Evolutionary conservation across 35 echinoderm and acorn worm genomes (phyloP), one percentile per base, ranked within the genome.

Genomic region (Heliocidaris tuberculata): DNA sequence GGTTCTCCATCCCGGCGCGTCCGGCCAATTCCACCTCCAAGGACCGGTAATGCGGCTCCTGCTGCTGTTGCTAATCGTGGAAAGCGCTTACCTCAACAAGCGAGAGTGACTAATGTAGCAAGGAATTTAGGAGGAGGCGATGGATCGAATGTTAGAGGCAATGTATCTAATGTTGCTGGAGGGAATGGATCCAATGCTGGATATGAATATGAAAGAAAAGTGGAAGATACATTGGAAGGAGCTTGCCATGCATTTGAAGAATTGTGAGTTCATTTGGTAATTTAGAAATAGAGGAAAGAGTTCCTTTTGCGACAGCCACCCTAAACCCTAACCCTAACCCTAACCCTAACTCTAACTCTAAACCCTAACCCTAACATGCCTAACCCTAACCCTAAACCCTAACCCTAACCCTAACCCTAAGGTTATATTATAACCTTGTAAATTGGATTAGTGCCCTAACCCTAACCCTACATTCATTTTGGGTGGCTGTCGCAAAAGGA

Each of bases 101-200:
- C 31, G 15, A 89, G 87, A 89, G 31, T 89, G 5, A 27, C 15
- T 4, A 48, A 89, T 32, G 87, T 48, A n/a, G 47, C 13, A 32
- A 19, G 30, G 87, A 89, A 89, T 89, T 89, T 89, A 89, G 87
- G 31, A 89, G 87, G 87, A 89, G 87, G 87, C 47, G 87, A 78
- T 78, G 65, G 65, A 78, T 78, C 21, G 7, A 78, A 5, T 78
- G 21, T 78, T 78, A 78, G 65, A 78, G 65, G 21, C 65, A n/a
- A 78, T 78, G 21, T 24, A 78, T 19, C 65, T 78, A 19, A 78
- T 78, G 27, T 78, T 78, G 65, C 27, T 78, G 21, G 19, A n/a
- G 65, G 87, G 7, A 13, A 89, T 89, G 31, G 29, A 32, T 32
- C 87, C 12, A 24, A 31, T 88, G 31, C 86, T 7, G 87, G 47